Percentiles rank a stretch among this genome's conserved stretches.
These are phyloP conservation scores for Callocephalon fimbriatum DNA, from an alignment of 2,113 vertebrate species.

Conservation along the genomic window DNA sequence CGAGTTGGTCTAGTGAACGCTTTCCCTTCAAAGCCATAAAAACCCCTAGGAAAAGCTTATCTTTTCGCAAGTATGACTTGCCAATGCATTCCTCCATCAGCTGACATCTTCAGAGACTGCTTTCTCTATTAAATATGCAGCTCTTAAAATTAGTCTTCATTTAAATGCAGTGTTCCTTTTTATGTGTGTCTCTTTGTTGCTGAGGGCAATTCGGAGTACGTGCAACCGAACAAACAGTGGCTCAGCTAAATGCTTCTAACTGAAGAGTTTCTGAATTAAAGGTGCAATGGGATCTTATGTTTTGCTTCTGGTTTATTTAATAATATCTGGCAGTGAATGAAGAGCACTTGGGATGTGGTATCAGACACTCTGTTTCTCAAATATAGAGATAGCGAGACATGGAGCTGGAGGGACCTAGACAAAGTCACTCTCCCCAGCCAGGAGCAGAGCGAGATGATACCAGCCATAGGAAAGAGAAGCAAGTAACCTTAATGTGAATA, in stretches of 20 bases:
- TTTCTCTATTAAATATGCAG: background rate
- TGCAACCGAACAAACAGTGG: background rate
- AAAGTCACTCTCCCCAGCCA: background rate
- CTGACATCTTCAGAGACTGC: background rate
- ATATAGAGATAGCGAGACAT: background rate
- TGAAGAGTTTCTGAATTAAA: background rate
- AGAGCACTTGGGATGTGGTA: background rate
- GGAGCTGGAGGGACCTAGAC: background rate
- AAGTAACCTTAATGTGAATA: background rate
- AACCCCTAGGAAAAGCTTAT: background rate
- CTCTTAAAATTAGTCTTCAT: background rate
- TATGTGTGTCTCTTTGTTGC: background rate
- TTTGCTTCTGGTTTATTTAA: background rate
- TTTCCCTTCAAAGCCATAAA: background rate
- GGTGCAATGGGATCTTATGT: accelerated
- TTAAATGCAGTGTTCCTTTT: background rate
- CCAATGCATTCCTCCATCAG: background rate
- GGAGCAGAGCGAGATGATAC: background rate
- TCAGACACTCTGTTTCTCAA: background rate
- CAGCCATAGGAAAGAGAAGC: background rate
- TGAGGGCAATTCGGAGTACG: background rate
- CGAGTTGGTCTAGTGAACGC: accelerated
- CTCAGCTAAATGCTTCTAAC: background rate
- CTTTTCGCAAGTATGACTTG: background rate
- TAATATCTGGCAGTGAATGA: background rate